phyloP scores from a whole-genome alignment of 2,888 invertebrate species.

The Cylloceria caligata region DNA sequence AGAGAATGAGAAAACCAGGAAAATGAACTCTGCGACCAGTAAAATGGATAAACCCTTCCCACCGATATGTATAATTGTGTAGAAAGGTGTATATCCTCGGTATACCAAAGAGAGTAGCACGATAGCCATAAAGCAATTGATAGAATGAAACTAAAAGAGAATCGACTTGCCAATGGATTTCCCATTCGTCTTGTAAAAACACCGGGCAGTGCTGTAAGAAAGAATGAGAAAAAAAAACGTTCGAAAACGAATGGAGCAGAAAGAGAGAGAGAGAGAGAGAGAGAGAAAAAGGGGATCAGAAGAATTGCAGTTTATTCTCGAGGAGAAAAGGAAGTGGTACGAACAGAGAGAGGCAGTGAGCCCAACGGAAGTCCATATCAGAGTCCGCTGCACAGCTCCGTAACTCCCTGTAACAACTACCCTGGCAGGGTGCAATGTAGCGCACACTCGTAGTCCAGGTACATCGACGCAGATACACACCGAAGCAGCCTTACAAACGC shows the following conservation, averaged over 20 bases:
- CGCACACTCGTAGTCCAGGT: not conserved
- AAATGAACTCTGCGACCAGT: slow-evolving; percentile 32
- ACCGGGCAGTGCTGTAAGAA: slow-evolving; percentile 41
- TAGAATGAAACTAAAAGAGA: slow-evolving; percentile 47
- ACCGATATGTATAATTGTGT: slow-evolving; percentile 36
- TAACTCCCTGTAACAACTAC: slow-evolving; percentile 33
- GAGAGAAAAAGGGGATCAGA: slow-evolving; percentile 23
- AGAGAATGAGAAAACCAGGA: slow-evolving; percentile 1
- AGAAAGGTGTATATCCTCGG: slow-evolving; percentile 3
- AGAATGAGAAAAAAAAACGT: slow-evolving; percentile 15
- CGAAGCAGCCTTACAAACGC: not conserved
- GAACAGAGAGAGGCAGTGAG: slow-evolving; percentile 1
- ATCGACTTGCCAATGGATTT: slow-evolving; percentile 53
- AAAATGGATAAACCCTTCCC: not conserved
- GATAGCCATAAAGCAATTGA: slow-evolving; percentile 54
- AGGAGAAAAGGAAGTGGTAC: slow-evolving; percentile 23
- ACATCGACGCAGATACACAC: not conserved
- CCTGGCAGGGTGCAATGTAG: slow-evolving; percentile 1
- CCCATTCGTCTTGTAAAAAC: slow-evolving; percentile 59
- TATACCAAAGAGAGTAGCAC: not conserved
- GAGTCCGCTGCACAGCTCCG: not conserved
- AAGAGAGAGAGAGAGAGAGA: slow-evolving; percentile 14
- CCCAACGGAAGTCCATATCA: slow-evolving; percentile 30
- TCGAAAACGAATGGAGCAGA: slow-evolving; percentile 2
- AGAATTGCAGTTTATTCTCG: slow-evolving; percentile 40